A percentile compares a stretch with the other conserved stretches of the same genome.
These are phyloP conservation scores for Agrenia bidenticulata DNA, from an alignment of 2,888 invertebrate species.

Conservation along the genomic window DNA sequence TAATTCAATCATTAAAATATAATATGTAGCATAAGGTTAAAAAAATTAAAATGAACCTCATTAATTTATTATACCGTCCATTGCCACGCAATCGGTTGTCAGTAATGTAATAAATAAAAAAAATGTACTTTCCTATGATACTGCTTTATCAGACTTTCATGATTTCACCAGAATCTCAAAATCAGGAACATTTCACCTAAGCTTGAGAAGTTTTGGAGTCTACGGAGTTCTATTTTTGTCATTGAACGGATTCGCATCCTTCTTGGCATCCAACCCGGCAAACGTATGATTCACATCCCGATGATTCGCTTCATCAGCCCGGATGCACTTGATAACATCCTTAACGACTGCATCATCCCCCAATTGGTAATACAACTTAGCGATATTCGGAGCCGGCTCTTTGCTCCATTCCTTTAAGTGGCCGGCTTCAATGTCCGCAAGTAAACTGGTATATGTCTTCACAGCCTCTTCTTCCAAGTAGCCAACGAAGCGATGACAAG, in stretches of 20 bases:
- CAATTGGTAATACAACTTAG: slow-evolving; percentile 56
- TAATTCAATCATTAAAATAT: too few relatives aligned
- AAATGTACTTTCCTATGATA: too few relatives aligned
- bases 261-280: slow-evolving; percentile 54
- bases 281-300: slow-evolving; percentile 56
- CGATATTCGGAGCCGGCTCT: slow-evolving; percentile 54
- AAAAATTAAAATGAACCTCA: too few relatives aligned
- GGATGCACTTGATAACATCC: slow-evolving; percentile 55
- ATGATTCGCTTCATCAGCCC: slow-evolving; percentile 57
- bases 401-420: slow-evolving; percentile 54
- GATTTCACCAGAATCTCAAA: too few relatives aligned
- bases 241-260: slow-evolving; percentile 33
- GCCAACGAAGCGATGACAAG: slow-evolving; percentile 57
- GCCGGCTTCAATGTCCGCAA: slow-evolving; percentile 54
- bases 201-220: too few relatives aligned
- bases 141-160: too few relatives aligned
- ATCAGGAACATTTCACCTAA: too few relatives aligned
- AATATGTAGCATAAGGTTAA: too few relatives aligned
- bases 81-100: too few relatives aligned
- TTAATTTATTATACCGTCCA: too few relatives aligned
- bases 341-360: slow-evolving; percentile 55
- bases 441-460: slow-evolving; percentile 55
- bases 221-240: too few relatives aligned
- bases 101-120: too few relatives aligned
- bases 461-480: slow-evolving; percentile 57